Conservation (phyloP, 2,888 invertebrate species). For the Leptinotarsa haldemani region DNA sequence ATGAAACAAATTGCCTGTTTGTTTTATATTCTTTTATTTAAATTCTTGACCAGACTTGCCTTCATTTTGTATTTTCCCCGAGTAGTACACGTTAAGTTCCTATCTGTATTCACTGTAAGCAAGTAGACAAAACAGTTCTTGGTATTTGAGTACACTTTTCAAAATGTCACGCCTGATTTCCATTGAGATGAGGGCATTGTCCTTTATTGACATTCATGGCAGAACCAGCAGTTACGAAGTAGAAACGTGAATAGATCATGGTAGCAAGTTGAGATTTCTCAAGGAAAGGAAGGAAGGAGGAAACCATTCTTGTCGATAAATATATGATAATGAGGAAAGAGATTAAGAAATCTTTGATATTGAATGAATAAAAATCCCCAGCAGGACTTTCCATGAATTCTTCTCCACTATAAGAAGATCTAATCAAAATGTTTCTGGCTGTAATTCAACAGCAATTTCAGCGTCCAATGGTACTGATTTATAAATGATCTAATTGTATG, state of each 20-base stretch:
- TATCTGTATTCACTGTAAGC: neutral
- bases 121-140: slow-evolving; percentile 9
- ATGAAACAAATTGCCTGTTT: no score
- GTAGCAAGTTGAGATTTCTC: neutral
- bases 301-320: no score
- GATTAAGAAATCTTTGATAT: no score
- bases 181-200: slow-evolving; percentile 9
- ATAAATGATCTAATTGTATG: no score
- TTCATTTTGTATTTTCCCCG: slow-evolving; percentile 1
- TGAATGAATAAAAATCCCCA: no score
- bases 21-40: neutral
- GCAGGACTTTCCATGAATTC: no score
- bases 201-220: slow-evolving; percentile 5
- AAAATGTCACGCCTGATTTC: slow-evolving; percentile 8
- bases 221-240: neutral
- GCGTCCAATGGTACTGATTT: no score
- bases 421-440: no score
- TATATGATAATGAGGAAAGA: no score
- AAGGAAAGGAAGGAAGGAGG: no score
- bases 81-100: neutral
- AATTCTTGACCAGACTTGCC: neutral
- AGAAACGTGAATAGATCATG: neutral
- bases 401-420: no score
- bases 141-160: slow-evolving; percentile 2
- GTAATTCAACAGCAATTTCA: no score